These are phyloP conservation scores for Diaphora mendica DNA, from an alignment of 2,888 invertebrate species.

Conservation along the genomic window DNA sequence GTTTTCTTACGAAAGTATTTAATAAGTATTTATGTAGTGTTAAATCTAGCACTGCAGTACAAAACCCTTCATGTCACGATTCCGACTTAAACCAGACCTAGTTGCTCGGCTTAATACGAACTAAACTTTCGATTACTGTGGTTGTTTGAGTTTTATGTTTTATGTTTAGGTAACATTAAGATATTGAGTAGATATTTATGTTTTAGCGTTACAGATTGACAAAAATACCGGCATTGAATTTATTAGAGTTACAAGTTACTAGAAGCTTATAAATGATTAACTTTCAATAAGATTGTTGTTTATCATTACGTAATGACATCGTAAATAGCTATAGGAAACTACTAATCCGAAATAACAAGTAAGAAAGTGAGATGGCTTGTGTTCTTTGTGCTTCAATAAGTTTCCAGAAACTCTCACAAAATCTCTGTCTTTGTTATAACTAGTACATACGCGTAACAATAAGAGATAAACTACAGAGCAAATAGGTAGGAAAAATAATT, in stretches of 20 bases:
- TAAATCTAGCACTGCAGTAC: neutral
- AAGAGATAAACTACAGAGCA: neutral
- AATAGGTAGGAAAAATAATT: no score
- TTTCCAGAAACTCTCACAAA: neutral
- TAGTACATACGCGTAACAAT: neutral
- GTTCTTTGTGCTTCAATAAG: neutral
- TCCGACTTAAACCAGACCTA: neutral
- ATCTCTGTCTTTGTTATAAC: neutral
- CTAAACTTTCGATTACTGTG: neutral
- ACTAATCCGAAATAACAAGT: neutral
- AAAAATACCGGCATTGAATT: neutral
- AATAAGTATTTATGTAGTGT: neutral
- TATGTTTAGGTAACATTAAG: neutral
- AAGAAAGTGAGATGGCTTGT: neutral
- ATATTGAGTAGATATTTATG: no score
- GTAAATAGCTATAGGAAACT: neutral
- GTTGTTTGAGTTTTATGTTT: neutral
- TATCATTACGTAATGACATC: neutral
- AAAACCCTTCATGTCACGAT: neutral
- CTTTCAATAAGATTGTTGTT: neutral
- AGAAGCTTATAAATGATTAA: neutral
- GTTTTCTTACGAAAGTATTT: neutral
- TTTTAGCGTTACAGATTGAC: neutral
- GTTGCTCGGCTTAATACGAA: neutral
- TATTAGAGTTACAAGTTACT: neutral